Conservation (phyloP, 2,888 invertebrate species). For the Hirtodrosophila confusa region DNA sequence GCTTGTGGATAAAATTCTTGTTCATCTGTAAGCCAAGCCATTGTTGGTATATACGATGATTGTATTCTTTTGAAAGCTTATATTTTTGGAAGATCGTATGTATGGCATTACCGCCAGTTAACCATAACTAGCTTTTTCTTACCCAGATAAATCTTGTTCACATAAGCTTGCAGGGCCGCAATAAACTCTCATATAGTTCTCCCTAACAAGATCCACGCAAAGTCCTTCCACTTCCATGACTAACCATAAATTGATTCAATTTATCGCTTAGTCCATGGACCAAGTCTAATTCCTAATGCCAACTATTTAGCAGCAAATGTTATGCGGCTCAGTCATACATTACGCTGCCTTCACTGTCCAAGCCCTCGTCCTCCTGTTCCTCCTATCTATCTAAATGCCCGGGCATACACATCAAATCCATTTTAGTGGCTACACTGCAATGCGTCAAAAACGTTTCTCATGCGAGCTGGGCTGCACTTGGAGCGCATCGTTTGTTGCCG, state of each 20-base stretch:
- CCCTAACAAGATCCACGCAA: background rate
- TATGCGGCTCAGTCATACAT: conserved; percentile 12
- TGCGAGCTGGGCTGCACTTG: conserved; percentile 51
- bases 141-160: too few relatives aligned
- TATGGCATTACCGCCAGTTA: too few relatives aligned
- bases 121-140: too few relatives aligned
- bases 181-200: conserved; percentile 19
- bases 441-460: conserved; percentile 65
- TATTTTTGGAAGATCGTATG: too few relatives aligned
- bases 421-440: conserved; percentile 64
- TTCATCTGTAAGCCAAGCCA: too few relatives aligned
- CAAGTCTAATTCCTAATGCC: conserved; percentile 50
- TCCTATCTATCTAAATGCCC: conserved; percentile 46
- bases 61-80: too few relatives aligned
- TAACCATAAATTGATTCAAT: conserved; percentile 50
- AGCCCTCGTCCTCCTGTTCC: background rate
- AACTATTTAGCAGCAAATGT: conserved; percentile 63
- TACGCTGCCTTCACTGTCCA: background rate
- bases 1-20: too few relatives aligned
- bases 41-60: too few relatives aligned
- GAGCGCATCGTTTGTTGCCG: conserved; percentile 63
- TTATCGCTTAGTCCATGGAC: conserved; percentile 48
- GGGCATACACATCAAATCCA: conserved; percentile 56
- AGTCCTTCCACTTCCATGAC: background rate
- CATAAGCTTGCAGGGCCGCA: conserved; percentile 3